These are phyloP conservation scores for Gadus macrocephalus DNA, from an alignment of 2,113 vertebrate genomes.

Conservation along the genomic window DNA sequence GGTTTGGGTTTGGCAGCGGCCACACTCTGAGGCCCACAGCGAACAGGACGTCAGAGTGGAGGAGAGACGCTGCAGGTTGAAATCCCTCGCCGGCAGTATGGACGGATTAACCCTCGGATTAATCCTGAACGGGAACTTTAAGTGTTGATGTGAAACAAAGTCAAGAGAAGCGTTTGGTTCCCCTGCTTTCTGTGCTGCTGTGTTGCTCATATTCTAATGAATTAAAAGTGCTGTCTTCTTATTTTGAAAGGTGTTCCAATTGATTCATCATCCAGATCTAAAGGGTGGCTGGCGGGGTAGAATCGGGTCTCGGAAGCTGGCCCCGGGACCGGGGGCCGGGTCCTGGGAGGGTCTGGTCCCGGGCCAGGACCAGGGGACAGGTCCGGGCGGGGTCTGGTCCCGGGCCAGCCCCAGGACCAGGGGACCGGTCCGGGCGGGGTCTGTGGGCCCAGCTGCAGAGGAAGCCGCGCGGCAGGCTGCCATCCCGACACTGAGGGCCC, in stretches of 20 bases:
- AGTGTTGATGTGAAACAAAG: slow-evolving; percentile 9
- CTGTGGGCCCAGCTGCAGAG: slow-evolving; percentile 47
- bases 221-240: no score
- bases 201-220: no score
- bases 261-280: no score
- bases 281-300: no score
- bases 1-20: slow-evolving; percentile 46
- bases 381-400: slow-evolving; percentile 5
- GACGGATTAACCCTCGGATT: slow-evolving; percentile 16
- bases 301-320: no score
- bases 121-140: slow-evolving; percentile 21
- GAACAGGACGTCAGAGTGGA: slow-evolving; percentile 7
- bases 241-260: no score
- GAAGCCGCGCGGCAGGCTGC: slow-evolving; percentile 18
- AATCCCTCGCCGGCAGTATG: slow-evolving; percentile 17
- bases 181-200: no score
- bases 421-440: neutral
- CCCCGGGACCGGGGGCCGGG: no score
- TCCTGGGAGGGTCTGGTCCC: no score
- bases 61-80: slow-evolving; percentile 13
- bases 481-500: slow-evolving; percentile 35
- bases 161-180: neutral
- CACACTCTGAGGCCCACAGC: slow-evolving; percentile 32
- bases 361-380: slow-evolving; percentile 12
- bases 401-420: slow-evolving; percentile 10